Percentiles rank a stretch among this genome's conserved stretches.
Conservation (phyloP, 2,888 invertebrate genomes). For the Dorcus parallelipipedus region DNA sequence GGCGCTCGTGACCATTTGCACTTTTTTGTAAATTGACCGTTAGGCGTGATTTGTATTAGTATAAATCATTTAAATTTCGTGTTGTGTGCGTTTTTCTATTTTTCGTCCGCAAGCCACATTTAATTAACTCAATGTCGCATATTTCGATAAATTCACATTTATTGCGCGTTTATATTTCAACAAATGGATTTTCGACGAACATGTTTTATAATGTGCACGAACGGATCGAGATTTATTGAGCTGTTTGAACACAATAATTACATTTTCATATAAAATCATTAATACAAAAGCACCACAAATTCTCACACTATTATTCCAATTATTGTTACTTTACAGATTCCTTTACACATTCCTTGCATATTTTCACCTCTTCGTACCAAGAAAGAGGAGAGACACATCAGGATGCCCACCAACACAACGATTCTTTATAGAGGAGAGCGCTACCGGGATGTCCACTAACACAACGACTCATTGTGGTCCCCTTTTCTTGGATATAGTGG, state of each 20-base stretch:
- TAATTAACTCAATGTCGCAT: conserved; percentile 19
- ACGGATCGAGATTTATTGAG: conserved; percentile 13
- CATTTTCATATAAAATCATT: too few species aligned
- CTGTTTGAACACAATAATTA: background rate
- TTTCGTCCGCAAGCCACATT: conserved; percentile 12
- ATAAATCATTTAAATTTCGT: conserved; percentile 18
- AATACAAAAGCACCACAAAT: too few species aligned
- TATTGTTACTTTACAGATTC: too few species aligned
- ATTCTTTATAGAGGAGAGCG: too few species aligned
- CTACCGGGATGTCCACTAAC: too few species aligned
- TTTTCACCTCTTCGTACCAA: too few species aligned
- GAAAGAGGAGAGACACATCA: too few species aligned
- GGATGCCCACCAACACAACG: too few species aligned
- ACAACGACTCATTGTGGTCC: too few species aligned
- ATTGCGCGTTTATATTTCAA: conserved; percentile 11
- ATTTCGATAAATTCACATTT: conserved; percentile 18
- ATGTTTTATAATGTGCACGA: conserved; percentile 16
- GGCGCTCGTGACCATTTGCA: conserved; percentile 19
- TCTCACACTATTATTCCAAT: too few species aligned
- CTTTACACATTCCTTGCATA: too few species aligned
- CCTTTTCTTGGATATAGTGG: too few species aligned
- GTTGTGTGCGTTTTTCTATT: background rate
- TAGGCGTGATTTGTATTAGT: conserved; percentile 16
- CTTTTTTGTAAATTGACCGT: conserved; percentile 16
- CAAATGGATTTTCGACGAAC: conserved; percentile 20